Conservation (phyloP, 2,113 vertebrate genomes). For the Acinonyx jubatus region DNA sequence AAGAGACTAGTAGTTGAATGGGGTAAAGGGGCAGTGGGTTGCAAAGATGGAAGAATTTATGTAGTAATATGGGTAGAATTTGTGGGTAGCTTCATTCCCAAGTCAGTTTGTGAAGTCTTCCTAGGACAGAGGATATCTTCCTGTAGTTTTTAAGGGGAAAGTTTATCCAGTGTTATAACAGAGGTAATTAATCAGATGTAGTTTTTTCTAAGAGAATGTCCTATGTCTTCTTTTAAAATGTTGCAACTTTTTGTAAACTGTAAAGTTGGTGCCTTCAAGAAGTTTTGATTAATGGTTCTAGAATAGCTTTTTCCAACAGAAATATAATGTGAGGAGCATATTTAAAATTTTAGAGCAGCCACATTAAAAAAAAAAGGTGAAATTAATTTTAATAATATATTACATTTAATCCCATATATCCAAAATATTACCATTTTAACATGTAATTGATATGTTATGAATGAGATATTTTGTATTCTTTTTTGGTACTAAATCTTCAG, state of each 20-base stretch:
- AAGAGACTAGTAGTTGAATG: background rate
- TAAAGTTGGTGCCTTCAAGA: background rate
- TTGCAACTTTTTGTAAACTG: background rate
- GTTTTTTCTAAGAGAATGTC: background rate
- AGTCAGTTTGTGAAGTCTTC: background rate
- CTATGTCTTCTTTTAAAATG: background rate
- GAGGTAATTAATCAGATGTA: background rate
- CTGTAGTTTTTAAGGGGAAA: background rate
- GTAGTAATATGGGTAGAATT: background rate
- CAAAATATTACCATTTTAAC: background rate
- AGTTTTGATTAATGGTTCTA: background rate
- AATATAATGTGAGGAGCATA: background rate
- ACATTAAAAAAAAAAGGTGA: background rate
- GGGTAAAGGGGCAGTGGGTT: background rate
- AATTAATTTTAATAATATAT: background rate
- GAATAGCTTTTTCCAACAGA: background rate
- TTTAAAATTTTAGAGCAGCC: background rate
- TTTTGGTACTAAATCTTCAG: background rate
- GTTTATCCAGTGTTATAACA: background rate
- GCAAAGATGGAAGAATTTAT: constrained; percentile 3
- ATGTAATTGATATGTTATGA: background rate
- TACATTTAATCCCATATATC: background rate
- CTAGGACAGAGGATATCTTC: background rate
- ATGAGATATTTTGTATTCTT: background rate
- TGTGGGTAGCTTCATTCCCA: background rate